These are phyloP conservation scores for Phytoseiulus persimilis DNA, from an alignment of 2,888 invertebrate species.

Conservation along the genomic window DNA sequence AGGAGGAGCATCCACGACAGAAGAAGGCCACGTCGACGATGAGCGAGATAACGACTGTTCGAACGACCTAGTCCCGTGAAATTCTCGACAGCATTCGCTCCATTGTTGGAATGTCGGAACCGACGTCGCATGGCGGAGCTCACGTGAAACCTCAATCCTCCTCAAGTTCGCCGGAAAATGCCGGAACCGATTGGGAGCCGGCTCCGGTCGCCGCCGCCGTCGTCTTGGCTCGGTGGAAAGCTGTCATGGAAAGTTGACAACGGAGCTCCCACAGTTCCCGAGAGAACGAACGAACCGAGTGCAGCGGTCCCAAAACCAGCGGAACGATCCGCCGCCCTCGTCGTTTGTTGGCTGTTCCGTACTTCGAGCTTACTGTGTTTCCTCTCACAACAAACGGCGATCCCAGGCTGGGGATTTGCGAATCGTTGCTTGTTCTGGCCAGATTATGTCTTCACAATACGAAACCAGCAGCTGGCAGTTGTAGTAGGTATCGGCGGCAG, in stretches of 20 bases:
- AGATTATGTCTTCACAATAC: background rate
- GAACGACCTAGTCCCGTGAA: background rate
- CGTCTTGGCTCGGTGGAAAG: no score
- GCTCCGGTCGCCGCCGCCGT: no score
- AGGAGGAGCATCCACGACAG: background rate
- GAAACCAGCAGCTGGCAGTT: background rate
- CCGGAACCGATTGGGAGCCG: no score
- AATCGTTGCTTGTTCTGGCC: background rate
- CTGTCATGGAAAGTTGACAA: no score
- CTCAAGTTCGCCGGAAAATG: no score
- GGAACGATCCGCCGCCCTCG: background rate
- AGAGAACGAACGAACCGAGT: no score
- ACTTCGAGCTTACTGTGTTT: background rate
- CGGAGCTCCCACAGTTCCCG: no score
- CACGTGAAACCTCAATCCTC: no score
- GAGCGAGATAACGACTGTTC: background rate
- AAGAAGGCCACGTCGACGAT: background rate
- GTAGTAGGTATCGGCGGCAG: background rate
- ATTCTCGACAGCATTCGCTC: background rate
- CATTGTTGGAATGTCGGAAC: background rate
- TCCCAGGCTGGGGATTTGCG: background rate
- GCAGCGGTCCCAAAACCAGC: background rate
- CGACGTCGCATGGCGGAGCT: no score
- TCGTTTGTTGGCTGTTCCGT: background rate
- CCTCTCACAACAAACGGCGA: background rate